Evolutionary conservation across 2,888 invertebrate genomes (phyloP).

Genomic region (Chydorus sphaericus): DNA sequence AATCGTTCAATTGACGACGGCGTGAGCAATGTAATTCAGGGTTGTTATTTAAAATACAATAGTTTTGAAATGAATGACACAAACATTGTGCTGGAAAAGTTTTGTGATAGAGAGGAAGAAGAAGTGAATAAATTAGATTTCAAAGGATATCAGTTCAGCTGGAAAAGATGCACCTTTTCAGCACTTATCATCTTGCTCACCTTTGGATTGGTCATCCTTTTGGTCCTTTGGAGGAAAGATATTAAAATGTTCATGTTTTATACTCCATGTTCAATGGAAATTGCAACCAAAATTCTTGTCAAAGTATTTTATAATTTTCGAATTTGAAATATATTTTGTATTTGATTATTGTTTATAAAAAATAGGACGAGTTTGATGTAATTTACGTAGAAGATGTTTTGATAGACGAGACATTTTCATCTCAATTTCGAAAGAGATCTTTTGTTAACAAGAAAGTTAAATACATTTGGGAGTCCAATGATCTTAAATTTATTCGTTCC

Average conservation of each 20-base stretch:
- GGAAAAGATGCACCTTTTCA: constrained; percentile 30
- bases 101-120: too few relatives aligned
- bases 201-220: constrained; percentile 19
- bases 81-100: too few relatives aligned
- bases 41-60: too few relatives aligned
- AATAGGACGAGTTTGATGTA: constrained; percentile 15
- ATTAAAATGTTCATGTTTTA: constrained; percentile 20
- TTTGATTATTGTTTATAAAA: too few relatives aligned
- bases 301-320: constrained; percentile 17
- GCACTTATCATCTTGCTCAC: constrained; percentile 18
- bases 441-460: constrained; percentile 33
- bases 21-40: too few relatives aligned
- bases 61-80: too few relatives aligned
- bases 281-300: constrained; percentile 20
- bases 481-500: constrained; percentile 23
- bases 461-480: constrained; percentile 29
- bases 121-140: constrained; percentile 18
- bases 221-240: constrained; percentile 19
- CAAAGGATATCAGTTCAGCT: constrained; percentile 61
- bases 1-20: too few relatives aligned
- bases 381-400: constrained; percentile 18
- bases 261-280: constrained; percentile 18
- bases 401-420: constrained; percentile 17
- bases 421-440: constrained; percentile 21
- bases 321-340: too few relatives aligned